Base-by-base conservation (phyloP, 2,113 vertebrate species). In the Aspidoscelis tigris region DNA sequence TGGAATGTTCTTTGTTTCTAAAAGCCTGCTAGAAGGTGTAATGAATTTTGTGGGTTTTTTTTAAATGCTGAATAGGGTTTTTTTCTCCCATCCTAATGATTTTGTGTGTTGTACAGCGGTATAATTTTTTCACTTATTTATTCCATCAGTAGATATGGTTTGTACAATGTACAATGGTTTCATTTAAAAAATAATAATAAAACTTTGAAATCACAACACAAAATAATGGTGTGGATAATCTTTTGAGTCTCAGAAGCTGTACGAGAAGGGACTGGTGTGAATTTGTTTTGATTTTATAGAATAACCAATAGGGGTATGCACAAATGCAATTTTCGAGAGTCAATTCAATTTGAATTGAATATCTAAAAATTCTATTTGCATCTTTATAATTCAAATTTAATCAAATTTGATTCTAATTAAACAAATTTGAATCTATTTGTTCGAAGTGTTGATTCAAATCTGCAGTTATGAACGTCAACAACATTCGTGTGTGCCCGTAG, bases 51-150 rank as follows among this genome's bases (percentile, higher is more conserved):
- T 92, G 83, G 69, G 89, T 82, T 86, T 89, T 79, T 80, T 84
- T 91, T 79, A 39, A 83, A 87, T 95, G 95, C 90, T 91, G 94
- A 94, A 93, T 94, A 91, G 92, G 11, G 11, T 61, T 18, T 61
- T 61, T 61, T 95, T 95, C 92, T 96, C 66, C 94, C 95, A 96
- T 95, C 95, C 92, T 94, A 78, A 94, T 53, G 75, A 96, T 96
- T 97, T 92, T 95, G 94, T 96, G 96, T 97, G 95, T 95, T 97
- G 97, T 97, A 96, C 95, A 97, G 96, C 97, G 97, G 97, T 98
- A 97, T 97, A 96, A 96, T 97, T 97, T 97, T 95, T 97, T 97
- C 97, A 98, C 96, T 98, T 98, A 99, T 99, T 99, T 99, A 99
- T 99, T 99, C 97, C 96, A 98, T 98, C 96, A 91, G 97, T 98